Percentiles rank a stretch among this genome's conserved stretches.
phyloP scores from a whole-genome alignment of 2,888 invertebrate species.

The Blomia tropicalis region DNA sequence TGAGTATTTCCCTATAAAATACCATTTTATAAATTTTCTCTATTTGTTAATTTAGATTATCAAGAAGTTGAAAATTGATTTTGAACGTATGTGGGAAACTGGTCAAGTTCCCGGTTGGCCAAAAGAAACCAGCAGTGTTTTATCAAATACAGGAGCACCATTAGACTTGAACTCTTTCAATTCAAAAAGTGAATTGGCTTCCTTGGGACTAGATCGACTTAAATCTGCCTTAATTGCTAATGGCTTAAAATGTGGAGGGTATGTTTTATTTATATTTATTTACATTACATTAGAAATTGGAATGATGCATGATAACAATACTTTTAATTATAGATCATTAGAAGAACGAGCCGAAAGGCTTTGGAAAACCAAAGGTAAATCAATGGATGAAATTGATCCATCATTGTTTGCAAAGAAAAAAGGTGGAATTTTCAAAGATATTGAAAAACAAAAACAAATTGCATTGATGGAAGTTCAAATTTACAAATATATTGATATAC shows the following conservation, averaged over 20 bases:
- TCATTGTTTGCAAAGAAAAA: conserved; percentile 77
- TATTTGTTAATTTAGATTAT: conserved; percentile 34
- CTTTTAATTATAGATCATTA: conserved; percentile 48
- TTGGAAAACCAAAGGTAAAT: conserved; percentile 77
- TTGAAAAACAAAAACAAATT: conserved; percentile 61
- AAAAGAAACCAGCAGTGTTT: conserved; percentile 70
- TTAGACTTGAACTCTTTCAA: conserved; percentile 95
- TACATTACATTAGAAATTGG: background rate
- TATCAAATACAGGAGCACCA: conserved; percentile 87
- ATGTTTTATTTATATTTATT: conserved; percentile 32
- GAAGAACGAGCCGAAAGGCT: conserved; percentile 92
- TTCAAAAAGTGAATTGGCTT: conserved; percentile 89
- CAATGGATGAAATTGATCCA: conserved; percentile 71
- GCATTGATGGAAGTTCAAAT: conserved; percentile 73
- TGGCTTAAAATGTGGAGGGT: conserved; percentile 92
- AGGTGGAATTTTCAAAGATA: conserved; percentile 39
- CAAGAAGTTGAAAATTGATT: conserved; percentile 58
- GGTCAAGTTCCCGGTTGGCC: conserved; percentile 91
- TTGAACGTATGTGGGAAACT: conserved; percentile 67
- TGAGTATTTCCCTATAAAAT: conserved; percentile 27
- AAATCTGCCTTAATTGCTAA: conserved; percentile 93
- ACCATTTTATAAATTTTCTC: conserved; percentile 24
- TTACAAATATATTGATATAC: conserved; percentile 67
- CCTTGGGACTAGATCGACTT: conserved; percentile 83
- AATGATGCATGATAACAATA: background rate